Base-by-base conservation (phyloP, 2,113 vertebrate genomes). In the Gobiocypris rarus region DNA sequence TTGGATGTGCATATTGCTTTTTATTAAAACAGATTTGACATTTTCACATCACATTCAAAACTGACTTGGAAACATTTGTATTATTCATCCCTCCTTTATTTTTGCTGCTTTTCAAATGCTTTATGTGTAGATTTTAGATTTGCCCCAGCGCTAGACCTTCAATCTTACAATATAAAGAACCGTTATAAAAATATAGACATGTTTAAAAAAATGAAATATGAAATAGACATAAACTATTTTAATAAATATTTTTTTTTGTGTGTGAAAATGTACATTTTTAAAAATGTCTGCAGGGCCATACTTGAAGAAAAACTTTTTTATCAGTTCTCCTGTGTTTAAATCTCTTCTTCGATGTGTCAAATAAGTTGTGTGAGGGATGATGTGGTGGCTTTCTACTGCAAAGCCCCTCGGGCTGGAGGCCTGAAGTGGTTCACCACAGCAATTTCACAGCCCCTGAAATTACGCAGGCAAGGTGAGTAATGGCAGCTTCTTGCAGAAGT, bases 391-490 rank as follows among this genome's bases (percentile, higher is more conserved):
- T 83, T 52, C 5, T 41, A 31, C 4, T 71, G 19, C 43, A 41
- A 43, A 74, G 5, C 43, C 48, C 17, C 9, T n/a, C 5, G 50
- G 31, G 82, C 63, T 71, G 83, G 45, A 73, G 63, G 70, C 74
- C 75, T 79, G 63, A 81, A 73, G 82, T 75, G 82, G 76, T 81
- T 43, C 58, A 70, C 80, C 73, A 24, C 79, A 65, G 58, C 76
- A 81, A 73, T 69, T 81, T 41, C 69, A 56, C 63, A 83, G 63
- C 52, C 75, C 56, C 50, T 85, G 83, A 83, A 85, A 82, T 79
- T 78, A 54, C 58, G 75, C 56, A 52, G 81, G 69, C 75, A 38
- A 52, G 81, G 31, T 83, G 79, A 87, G 67, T 87, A 85, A 85
- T 85, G 41, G 83, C 84, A 85, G 83, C 50, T 85, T 75, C 45